Evolutionary conservation across 2,113 vertebrate species (phyloP).

Genomic region (Vireo altiloquus): DNA sequence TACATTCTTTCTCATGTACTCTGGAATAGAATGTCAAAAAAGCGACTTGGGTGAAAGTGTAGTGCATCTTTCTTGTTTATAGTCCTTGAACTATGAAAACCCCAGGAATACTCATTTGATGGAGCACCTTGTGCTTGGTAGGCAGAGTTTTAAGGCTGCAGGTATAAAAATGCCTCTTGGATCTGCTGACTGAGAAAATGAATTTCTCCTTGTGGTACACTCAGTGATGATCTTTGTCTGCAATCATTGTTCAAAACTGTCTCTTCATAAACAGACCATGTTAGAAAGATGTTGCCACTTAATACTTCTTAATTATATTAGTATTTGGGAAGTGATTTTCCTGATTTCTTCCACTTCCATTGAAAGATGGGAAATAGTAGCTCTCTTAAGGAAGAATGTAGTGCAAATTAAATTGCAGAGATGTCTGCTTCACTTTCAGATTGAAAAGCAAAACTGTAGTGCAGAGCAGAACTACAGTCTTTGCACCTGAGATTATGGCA

Average conservation of each 20-base stretch:
- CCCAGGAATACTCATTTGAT: not conserved
- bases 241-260: not conserved
- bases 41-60: not conserved
- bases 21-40: slow-evolving; percentile 2
- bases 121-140: not conserved
- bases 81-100: slow-evolving; percentile 10
- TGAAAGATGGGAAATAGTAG: not conserved
- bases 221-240: not conserved
- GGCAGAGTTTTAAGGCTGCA: not conserved
- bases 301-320: not conserved
- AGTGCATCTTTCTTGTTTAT: slow-evolving; percentile 30
- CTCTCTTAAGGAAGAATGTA: not conserved
- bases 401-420: not conserved
- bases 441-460: not conserved
- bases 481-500: not conserved
- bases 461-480: not conserved
- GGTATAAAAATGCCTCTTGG: not conserved
- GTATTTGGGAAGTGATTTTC: not conserved
- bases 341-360: not conserved
- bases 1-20: not conserved
- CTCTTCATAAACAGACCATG: not conserved
- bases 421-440: not conserved
- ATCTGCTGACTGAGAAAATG: not conserved
- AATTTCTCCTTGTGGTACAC: not conserved
- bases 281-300: not conserved